Evolutionary conservation across 1,140 invertebrate species (phyloP), one percentile per base, ranked within the genome.

Genomic region (Neoseiulus cucumeris): DNA sequence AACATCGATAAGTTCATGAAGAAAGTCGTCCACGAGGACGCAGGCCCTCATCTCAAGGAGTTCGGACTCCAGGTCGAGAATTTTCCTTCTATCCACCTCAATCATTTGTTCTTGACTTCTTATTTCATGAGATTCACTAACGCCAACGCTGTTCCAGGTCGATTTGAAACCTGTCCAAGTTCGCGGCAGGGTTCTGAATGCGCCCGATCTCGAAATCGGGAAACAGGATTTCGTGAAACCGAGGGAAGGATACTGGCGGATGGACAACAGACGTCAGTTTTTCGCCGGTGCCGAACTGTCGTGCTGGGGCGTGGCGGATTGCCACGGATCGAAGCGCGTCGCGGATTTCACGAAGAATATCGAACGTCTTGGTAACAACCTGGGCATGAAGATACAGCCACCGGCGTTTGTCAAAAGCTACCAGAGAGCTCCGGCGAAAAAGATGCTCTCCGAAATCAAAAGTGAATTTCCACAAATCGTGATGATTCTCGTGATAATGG

Each of bases 11-110:
- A 65, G 18, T 66, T 72, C 14, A 65, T 65, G 29, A 12, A 66
- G 14, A 65, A 67, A 41, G 68, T 72, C 7, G 66, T 42, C 7
- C 70, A 70, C 30, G 65, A 69, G 1, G 68, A 67, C 22, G 51
- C 51, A 20, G 25, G 17, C 22, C 17, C 51, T 18, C 51, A 59
- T 14, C 51, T 59, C 1, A 12, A 20, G 1, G 51, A 59, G 22
- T 59, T 59, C 22, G 51, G 51, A 5, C 51, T 59, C 22, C 14
- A 59, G 33, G 33, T 59, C 14, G 51, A n/a, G n/a, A n/a, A n/a
- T n/a, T n/a, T n/a, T n/a, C n/a, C n/a, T n/a, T n/a, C n/a, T n/a
- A n/a, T n/a, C n/a, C n/a, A n/a, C n/a, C n/a, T n/a, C n/a, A n/a
- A n/a, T n/a, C n/a, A n/a, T n/a, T n/a, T n/a, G n/a, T n/a, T n/a